phyloP scores from a whole-genome alignment of 2,113 vertebrate genomes.

The Lonchura striata region DNA sequence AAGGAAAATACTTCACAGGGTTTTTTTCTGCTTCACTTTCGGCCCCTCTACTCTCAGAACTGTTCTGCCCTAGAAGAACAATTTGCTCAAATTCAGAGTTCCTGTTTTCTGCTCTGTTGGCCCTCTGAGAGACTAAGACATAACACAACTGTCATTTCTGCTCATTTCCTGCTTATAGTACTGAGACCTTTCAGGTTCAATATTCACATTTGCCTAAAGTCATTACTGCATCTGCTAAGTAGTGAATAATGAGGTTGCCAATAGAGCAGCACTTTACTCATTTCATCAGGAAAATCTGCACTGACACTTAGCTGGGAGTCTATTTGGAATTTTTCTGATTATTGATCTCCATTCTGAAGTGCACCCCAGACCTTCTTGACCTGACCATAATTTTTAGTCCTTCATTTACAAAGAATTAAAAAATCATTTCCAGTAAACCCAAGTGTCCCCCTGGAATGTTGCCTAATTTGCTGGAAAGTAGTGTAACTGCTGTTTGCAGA shows the following conservation, averaged over 20 bases:
- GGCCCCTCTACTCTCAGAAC: neutral
- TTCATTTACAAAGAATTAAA: constrained; percentile 46
- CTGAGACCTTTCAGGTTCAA: constrained; percentile 42
- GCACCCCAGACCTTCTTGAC: constrained; percentile 31
- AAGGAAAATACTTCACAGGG: neutral
- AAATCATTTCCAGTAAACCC: constrained; percentile 51
- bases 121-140: neutral
- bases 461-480: constrained; percentile 46
- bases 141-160: neutral
- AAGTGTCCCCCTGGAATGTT: constrained; percentile 24
- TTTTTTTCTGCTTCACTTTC: neutral
- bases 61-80: neutral
- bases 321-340: constrained; percentile 43
- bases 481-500: constrained; percentile 34
- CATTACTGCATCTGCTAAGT: constrained; percentile 44
- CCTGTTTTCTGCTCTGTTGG: constrained; percentile 30
- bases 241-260: constrained; percentile 53
- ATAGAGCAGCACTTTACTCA: constrained; percentile 35
- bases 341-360: constrained; percentile 55
- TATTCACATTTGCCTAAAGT: constrained; percentile 47
- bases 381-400: constrained; percentile 31
- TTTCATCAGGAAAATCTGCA: constrained; percentile 30
- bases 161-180: neutral
- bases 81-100: neutral
- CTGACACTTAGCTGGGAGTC: constrained; percentile 20